These are phyloP conservation scores for Buphagus erythrorhynchus DNA, from an alignment of 2,797 vertebrate genomes.

Conservation along the genomic window DNA sequence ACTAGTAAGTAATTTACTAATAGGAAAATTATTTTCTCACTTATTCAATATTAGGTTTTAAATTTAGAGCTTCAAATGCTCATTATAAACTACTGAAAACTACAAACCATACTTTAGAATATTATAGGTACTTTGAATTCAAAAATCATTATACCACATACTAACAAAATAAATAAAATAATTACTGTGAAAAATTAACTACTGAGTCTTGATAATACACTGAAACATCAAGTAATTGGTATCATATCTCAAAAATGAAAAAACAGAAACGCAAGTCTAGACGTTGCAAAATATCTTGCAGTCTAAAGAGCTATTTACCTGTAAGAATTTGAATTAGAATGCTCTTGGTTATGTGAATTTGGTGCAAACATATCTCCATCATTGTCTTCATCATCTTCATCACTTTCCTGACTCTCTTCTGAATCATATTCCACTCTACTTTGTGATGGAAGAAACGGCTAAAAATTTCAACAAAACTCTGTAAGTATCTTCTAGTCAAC, in stretches of 20 bases:
- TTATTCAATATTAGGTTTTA: not conserved
- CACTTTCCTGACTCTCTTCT: slow-evolving; percentile 91
- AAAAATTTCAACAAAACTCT: not conserved
- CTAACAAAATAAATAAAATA: not conserved
- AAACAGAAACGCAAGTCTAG: not conserved
- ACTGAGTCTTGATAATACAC: not conserved
- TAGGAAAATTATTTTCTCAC: not conserved
- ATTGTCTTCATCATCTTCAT: slow-evolving; percentile 83
- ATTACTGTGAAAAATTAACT: not conserved
- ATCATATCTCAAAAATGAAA: not conserved
- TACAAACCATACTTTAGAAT: not conserved
- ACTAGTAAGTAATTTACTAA: slow-evolving; percentile 18
- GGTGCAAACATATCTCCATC: slow-evolving; percentile 81
- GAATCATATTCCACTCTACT: slow-evolving; percentile 92
- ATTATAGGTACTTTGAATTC: not conserved
- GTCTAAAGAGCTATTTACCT: slow-evolving; percentile 77
- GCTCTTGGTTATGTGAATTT: slow-evolving; percentile 85
- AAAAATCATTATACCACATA: not conserved
- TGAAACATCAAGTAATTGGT: not conserved
- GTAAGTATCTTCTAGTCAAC: not conserved
- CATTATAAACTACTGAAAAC: not conserved
- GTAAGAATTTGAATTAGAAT: slow-evolving; percentile 96
- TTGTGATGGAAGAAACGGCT: slow-evolving; percentile 88
- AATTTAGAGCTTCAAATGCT: not conserved
- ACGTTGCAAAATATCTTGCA: not conserved